Evolutionary conservation across 1,140 invertebrate species (phyloP).

Genomic region (Sitobion miscanthi): DNA sequence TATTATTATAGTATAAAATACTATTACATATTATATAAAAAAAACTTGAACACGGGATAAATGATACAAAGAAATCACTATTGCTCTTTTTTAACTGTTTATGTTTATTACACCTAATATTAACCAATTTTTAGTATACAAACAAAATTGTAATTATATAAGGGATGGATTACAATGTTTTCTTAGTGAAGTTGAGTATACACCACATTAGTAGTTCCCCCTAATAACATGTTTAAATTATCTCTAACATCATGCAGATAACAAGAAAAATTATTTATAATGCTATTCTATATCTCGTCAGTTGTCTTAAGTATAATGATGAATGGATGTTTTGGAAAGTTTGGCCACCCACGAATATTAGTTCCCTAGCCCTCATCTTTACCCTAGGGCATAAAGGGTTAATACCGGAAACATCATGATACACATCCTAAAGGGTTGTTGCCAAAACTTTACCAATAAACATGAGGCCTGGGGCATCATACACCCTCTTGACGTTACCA

Average conservation of each 20-base stretch:
- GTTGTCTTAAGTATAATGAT: constrained; percentile 40
- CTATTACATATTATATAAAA: no score
- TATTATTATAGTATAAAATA: no score
- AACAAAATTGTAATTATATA: not conserved
- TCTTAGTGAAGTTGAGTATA: not conserved
- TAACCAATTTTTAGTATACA: not conserved
- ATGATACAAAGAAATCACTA: no score
- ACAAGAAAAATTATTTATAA: not conserved
- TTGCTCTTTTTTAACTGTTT: no score
- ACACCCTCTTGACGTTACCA: not conserved
- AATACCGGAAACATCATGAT: constrained; percentile 38
- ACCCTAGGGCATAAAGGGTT: constrained; percentile 36
- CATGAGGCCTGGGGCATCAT: not conserved
- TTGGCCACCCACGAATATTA: constrained; percentile 31
- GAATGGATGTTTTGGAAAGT: constrained; percentile 39
- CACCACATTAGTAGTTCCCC: not conserved
- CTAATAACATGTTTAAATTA: not conserved
- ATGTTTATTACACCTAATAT: not conserved
- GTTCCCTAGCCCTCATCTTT: not conserved
- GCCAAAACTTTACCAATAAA: constrained; percentile 50
- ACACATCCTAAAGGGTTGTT: constrained; percentile 38
- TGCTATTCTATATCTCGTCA: constrained; percentile 21
- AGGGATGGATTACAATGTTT: not conserved
- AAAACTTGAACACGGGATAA: no score
- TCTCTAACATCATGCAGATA: not conserved